Base-by-base conservation (phyloP, 1,140 invertebrate genomes). In the Neodiprion virginianus region DNA sequence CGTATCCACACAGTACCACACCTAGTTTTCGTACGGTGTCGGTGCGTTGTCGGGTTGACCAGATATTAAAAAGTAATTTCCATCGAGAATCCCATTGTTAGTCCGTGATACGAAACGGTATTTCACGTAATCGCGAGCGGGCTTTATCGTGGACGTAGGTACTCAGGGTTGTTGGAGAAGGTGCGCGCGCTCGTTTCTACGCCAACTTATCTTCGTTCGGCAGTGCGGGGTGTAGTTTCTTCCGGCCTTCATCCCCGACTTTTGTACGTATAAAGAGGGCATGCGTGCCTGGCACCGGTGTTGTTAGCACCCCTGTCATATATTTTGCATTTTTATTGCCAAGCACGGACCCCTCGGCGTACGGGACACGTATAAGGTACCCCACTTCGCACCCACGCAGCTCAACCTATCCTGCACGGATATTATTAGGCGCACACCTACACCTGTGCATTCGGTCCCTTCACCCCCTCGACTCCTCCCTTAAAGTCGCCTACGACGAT, bases 311-410 rank as follows among this genome's bases (percentile, higher is more conserved):
- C 49, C 74, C 73, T 72, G 75, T 79, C 79, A 79, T 82, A 83
- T 80, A 83, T 84, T 85, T 84, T 85, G 82, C 84, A 84, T 85
- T 84, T 85, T 85, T 85, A 84, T 83, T 82, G 80, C 81, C 81
- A 61, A 61, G 75, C 71, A 73, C 72, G 69, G 74, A 76, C 5
- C 77, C 74, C 74, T 78, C 78, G 48, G 66, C 66, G 66, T 49
- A 67, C 61, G 69, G 61, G 67, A 67, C 77, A 71, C 73, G 50
- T 61, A 70, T 68, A 65, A 65, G 12, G 61, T 65, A 21, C 61
- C 12, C 61, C 28, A 40, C 28, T 5, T 40, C 28, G 28, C 28
- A 40, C 28, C 28, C 28, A 40, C 28, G 28, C 28, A 40, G 28
- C 28, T 40, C 28, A 40, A 40, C 28, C 28, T 40, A 40, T 40